Evolutionary conservation across 1,140 invertebrate genomes (phyloP).

Genomic region (Mactra quadrangularis): DNA sequence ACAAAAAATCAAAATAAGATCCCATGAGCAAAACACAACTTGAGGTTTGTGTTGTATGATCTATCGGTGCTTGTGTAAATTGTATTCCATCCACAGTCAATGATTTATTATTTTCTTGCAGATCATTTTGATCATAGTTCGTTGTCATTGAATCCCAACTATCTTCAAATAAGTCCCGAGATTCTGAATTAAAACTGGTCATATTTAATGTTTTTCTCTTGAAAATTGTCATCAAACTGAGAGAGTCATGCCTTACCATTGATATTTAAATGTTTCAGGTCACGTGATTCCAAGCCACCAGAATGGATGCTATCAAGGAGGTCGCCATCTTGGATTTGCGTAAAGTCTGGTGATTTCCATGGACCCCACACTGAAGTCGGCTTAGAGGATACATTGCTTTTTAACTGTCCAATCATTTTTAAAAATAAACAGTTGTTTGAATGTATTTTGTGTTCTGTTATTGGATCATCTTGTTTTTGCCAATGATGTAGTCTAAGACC

Average conservation of each 20-base stretch:
- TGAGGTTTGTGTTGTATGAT: neutral
- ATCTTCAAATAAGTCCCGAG: neutral
- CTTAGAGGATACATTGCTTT: too few relatives aligned
- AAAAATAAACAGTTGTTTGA: neutral
- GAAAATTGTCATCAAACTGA: too few relatives aligned
- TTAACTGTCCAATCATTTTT: constrained; percentile 9
- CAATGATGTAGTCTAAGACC: neutral
- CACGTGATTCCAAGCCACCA: too few relatives aligned
- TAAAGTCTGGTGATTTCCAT: too few relatives aligned
- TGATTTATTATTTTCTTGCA: neutral
- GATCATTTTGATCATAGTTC: neutral
- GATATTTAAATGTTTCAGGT: too few relatives aligned
- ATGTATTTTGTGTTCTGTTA: neutral
- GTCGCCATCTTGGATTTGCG: too few relatives aligned
- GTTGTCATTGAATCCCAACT: constrained; percentile 3
- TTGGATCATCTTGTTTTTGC: neutral
- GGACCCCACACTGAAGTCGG: too few relatives aligned
- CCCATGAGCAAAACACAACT: constrained; percentile 38
- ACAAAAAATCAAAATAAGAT: constrained; percentile 48
- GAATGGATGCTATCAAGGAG: too few relatives aligned
- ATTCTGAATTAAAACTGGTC: too few relatives aligned
- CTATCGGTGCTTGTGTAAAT: neutral
- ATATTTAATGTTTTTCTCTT: too few relatives aligned
- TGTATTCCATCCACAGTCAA: neutral
- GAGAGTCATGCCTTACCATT: too few relatives aligned